A percentile compares a stretch with the other conserved stretches of the same genome.
Evolutionary conservation across 2,888 invertebrate species (phyloP).

Genomic region (Octonoba sinensis): DNA sequence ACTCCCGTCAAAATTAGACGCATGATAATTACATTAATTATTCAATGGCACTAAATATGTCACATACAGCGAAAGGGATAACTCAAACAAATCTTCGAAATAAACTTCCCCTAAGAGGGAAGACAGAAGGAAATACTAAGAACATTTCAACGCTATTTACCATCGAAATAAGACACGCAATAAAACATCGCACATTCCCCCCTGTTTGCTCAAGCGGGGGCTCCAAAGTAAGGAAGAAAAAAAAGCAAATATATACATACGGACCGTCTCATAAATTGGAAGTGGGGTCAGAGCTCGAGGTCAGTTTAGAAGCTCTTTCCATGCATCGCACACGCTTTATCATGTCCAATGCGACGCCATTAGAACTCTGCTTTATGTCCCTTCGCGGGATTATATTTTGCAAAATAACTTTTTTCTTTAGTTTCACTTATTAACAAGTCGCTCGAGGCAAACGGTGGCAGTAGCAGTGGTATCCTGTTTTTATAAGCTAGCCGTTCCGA

Average conservation of each 20-base stretch:
- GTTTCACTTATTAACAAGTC: neutral
- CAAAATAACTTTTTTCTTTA: constrained; percentile 12
- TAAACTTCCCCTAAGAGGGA: neutral
- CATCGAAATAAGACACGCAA: neutral
- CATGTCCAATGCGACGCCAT: constrained; percentile 24
- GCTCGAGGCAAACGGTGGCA: neutral
- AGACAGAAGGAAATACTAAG: neutral
- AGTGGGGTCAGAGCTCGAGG: constrained; percentile 17
- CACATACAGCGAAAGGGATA: neutral
- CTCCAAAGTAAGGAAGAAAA: neutral
- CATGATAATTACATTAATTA: too few species aligned
- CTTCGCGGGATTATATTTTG: constrained; percentile 26
- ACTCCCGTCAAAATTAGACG: too few species aligned
- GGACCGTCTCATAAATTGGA: constrained; percentile 18
- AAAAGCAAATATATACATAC: constrained; percentile 3
- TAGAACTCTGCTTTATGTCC: constrained; percentile 33
- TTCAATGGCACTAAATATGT: too few species aligned
- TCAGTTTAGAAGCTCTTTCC: constrained; percentile 32
- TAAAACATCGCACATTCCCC: neutral
- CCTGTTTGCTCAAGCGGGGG: neutral
- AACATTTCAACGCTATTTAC: neutral
- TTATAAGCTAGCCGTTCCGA: too few species aligned
- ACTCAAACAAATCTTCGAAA: neutral
- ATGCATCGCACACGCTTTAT: constrained; percentile 27
- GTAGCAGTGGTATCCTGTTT: neutral